Percentiles rank a stretch among this genome's conserved stretches.
Evolutionary conservation across 35 echinoderm and acorn worm species (phyloP).

Genomic region (Apostichopus japonicus): DNA sequence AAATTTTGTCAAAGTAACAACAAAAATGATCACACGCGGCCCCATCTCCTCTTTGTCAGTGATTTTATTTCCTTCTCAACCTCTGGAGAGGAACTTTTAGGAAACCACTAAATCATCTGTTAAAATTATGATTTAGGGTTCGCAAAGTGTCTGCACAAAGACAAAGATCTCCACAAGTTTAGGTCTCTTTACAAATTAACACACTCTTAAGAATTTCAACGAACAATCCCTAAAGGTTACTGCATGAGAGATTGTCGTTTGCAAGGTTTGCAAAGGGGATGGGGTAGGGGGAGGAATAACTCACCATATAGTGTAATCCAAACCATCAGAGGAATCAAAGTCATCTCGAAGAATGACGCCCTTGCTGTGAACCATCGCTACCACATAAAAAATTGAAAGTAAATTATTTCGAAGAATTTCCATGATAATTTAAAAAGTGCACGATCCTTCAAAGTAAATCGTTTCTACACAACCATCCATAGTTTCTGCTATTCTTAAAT

Average conservation of each 20-base stretch:
- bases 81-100: too few relatives aligned
- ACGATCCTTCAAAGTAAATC: neutral
- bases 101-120: too few relatives aligned
- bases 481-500: slow-evolving; percentile 1
- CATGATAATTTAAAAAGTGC: neutral
- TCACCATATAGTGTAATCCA: slow-evolving; percentile 90
- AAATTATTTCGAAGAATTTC: neutral
- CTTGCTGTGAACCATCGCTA: slow-evolving; percentile 77
- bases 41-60: too few relatives aligned
- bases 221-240: neutral
- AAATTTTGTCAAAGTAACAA: too few relatives aligned
- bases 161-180: too few relatives aligned
- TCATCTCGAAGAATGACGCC: slow-evolving; percentile 90
- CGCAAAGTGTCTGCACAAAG: too few relatives aligned
- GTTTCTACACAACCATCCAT: neutral
- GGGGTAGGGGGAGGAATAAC: slow-evolving; percentile 7
- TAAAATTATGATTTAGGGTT: too few relatives aligned
- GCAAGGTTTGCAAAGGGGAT: neutral
- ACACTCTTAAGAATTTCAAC: too few relatives aligned
- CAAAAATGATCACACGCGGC: too few relatives aligned
- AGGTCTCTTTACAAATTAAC: too few relatives aligned
- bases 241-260: too few relatives aligned
- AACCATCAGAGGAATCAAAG: slow-evolving; percentile 79
- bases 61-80: too few relatives aligned
- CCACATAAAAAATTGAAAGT: slow-evolving; percentile 29